These are phyloP conservation scores for Apodemia zela DNA, from an alignment of 2,888 invertebrate genomes.

Conservation along the genomic window DNA sequence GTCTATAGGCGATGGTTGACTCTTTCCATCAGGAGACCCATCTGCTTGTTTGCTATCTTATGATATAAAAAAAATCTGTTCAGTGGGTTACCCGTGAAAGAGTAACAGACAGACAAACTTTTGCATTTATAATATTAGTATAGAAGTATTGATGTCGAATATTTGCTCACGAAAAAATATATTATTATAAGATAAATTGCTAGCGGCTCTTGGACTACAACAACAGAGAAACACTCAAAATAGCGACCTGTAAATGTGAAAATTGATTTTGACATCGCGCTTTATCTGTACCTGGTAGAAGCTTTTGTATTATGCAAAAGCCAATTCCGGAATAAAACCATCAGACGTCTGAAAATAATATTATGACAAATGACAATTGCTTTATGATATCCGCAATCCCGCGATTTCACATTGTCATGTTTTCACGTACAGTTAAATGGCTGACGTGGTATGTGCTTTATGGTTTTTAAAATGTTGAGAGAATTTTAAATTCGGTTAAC, in stretches of 20 bases:
- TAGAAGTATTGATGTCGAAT: no score
- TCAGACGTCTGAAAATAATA: conserved; percentile 35
- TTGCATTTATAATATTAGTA: no score
- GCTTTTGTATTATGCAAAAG: conserved; percentile 59
- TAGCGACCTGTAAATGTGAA: conserved; percentile 68
- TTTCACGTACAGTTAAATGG: conserved; percentile 14
- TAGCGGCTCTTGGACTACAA: conserved; percentile 38
- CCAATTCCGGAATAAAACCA: conserved; percentile 52
- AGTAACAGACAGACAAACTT: no score
- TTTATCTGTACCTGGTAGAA: conserved; percentile 53
- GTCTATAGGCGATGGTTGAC: no score
- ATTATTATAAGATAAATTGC: background rate
- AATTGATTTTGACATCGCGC: conserved; percentile 70
- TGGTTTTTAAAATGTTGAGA: background rate
- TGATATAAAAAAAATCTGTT: no score
- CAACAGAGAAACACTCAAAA: conserved; percentile 56
- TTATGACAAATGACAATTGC: conserved; percentile 33
- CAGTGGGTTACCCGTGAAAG: no score
- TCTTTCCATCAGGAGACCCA: no score
- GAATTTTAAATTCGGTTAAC: background rate
- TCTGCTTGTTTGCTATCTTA: no score
- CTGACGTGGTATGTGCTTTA: conserved; percentile 1
- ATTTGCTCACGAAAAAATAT: background rate
- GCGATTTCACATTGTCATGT: conserved; percentile 10
- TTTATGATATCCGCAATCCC: conserved; percentile 19